phyloP scores from a whole-genome alignment of 23 tunicate genomes.

The Clavelina lepadiformis region DNA sequence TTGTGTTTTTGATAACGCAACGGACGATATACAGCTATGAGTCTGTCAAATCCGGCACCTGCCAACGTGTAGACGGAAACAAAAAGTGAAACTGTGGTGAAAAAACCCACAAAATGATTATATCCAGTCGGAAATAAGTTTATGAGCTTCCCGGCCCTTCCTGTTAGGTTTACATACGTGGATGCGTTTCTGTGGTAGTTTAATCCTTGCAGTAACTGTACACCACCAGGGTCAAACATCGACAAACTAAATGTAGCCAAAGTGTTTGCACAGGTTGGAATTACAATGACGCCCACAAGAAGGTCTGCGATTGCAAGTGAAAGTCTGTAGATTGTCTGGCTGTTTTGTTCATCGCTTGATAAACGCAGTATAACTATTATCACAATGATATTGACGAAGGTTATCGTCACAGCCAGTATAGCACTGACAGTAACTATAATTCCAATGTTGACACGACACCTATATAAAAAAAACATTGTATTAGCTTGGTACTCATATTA shows the following conservation, averaged over 20 bases:
- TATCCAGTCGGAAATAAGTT: conserved; percentile 10
- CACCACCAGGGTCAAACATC: not conserved
- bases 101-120: conserved; percentile 54
- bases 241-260: conserved; percentile 4
- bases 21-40: conserved; percentile 58
- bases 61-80: conserved; percentile 68
- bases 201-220: conserved; percentile 8
- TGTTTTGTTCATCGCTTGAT: conserved; percentile 30
- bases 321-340: conserved; percentile 42
- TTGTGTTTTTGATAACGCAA: conserved; percentile 51
- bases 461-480: no score
- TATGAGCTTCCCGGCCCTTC: conserved; percentile 21
- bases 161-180: not conserved
- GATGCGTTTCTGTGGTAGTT: not conserved
- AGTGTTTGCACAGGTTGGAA: conserved; percentile 42
- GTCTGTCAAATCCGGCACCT: conserved; percentile 70
- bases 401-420: conserved; percentile 10
- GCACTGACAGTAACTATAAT: conserved; percentile 22
- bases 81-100: conserved; percentile 41
- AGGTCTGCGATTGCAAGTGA: no score
- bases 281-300: conserved; percentile 49
- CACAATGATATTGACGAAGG: conserved; percentile 21
- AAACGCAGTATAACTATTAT: conserved; percentile 16
- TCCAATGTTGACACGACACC: conserved; percentile 31
- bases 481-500: no score